These are phyloP conservation scores for Xanthia togata DNA, from an alignment of 2,888 invertebrate species.

Conservation along the genomic window DNA sequence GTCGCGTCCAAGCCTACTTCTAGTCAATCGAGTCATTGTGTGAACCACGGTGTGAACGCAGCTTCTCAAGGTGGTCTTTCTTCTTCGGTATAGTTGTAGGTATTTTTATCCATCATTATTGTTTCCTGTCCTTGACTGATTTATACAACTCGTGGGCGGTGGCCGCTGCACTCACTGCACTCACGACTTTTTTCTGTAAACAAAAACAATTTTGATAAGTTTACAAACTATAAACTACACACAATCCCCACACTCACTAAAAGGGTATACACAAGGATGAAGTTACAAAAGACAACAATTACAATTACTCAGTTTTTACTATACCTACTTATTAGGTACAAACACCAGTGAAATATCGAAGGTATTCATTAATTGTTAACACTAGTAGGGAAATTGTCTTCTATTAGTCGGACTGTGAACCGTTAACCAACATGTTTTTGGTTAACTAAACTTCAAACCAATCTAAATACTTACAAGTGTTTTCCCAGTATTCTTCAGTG, in stretches of 20 bases:
- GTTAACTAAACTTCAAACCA: not conserved
- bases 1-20: too few relatives aligned
- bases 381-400: not conserved
- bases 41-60: not conserved
- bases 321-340: not conserved
- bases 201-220: not conserved
- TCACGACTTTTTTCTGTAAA: constrained; percentile 9
- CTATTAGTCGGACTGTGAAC: not conserved
- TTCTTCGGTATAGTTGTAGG: too few relatives aligned
- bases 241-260: not conserved
- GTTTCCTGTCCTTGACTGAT: constrained; percentile 11
- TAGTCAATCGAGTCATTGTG: too few relatives aligned
- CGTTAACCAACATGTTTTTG: not conserved
- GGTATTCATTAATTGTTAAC: not conserved
- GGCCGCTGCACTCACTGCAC: not conserved
- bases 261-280: not conserved
- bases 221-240: not conserved
- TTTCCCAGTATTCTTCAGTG: constrained; percentile 72
- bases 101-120: not conserved
- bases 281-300: not conserved
- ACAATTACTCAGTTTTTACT: not conserved
- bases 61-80: not conserved
- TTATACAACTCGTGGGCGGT: constrained; percentile 12
- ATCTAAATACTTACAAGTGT: constrained; percentile 69
- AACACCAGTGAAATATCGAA: not conserved